These are phyloP conservation scores for Halocynthia roretzi DNA, from an alignment of 23 tunicate species.

Conservation along the genomic window DNA sequence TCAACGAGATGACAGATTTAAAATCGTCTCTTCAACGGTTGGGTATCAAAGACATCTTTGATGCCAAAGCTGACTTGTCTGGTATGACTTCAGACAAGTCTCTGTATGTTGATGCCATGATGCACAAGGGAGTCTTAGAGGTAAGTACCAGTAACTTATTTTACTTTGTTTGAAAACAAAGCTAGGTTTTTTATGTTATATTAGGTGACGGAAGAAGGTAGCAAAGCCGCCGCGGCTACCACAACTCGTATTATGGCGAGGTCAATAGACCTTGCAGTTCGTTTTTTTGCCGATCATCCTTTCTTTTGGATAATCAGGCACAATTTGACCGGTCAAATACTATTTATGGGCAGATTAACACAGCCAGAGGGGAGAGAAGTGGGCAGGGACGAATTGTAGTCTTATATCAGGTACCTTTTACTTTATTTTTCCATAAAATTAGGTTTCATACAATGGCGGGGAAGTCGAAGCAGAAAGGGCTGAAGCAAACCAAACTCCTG, in stretches of 20 bases:
- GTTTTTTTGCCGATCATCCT: slow-evolving; percentile 65
- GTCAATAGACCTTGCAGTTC: slow-evolving; percentile 27
- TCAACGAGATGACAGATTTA: slow-evolving; percentile 48
- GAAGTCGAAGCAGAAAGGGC: slow-evolving; percentile 61
- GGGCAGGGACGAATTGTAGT: slow-evolving; percentile 34
- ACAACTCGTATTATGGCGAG: slow-evolving; percentile 52
- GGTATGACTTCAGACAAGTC: slow-evolving; percentile 33
- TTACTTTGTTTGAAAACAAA: background rate
- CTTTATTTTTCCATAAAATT: background rate
- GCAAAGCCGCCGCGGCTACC: slow-evolving; percentile 82
- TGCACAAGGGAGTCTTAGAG: slow-evolving; percentile 73
- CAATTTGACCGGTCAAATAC: slow-evolving; percentile 29
- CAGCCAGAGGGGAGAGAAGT: slow-evolving; percentile 46
- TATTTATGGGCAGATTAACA: slow-evolving; percentile 59
- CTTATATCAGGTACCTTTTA: background rate
- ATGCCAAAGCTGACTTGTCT: slow-evolving; percentile 41
- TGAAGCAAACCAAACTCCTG: slow-evolving; percentile 40
- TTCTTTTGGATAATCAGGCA: slow-evolving; percentile 68
- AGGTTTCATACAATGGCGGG: slow-evolving; percentile 75
- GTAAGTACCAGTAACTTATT: slow-evolving; percentile 16
- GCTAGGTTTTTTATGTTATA: background rate
- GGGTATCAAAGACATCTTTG: slow-evolving; percentile 56
- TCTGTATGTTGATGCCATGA: slow-evolving; percentile 48
- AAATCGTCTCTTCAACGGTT: slow-evolving; percentile 43
- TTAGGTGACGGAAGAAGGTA: slow-evolving; percentile 83